Evolutionary conservation across 2,113 vertebrate genomes (phyloP).

Genomic region (Potamarius usumacintae): DNA sequence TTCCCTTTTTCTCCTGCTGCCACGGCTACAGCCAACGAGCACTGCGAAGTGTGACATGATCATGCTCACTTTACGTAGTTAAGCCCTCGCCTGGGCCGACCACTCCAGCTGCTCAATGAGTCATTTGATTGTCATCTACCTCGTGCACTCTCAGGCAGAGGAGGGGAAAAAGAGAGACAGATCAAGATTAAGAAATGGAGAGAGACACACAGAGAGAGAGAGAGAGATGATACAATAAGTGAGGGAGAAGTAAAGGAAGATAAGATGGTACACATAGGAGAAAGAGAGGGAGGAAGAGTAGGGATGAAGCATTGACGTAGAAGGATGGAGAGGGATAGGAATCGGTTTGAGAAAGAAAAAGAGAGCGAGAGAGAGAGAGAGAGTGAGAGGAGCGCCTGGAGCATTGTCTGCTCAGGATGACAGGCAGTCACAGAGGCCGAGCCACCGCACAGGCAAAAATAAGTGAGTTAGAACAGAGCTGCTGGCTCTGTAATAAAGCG

Average conservation of each 20-base stretch:
- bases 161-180: constrained; percentile 23
- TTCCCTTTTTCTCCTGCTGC: constrained; percentile 73
- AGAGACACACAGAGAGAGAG: constrained; percentile 23
- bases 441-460: constrained; percentile 84
- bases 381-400: constrained; percentile 71
- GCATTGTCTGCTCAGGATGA: constrained; percentile 88
- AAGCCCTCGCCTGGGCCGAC: constrained; percentile 81
- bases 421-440: constrained; percentile 86
- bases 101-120: constrained; percentile 79
- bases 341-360: constrained; percentile 37
- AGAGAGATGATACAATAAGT: constrained; percentile 8
- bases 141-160: constrained; percentile 67
- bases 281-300: constrained; percentile 22
- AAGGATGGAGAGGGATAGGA: constrained; percentile 48
- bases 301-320: constrained; percentile 18
- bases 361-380: constrained; percentile 20
- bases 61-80: constrained; percentile 82
- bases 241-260: constrained; percentile 20
- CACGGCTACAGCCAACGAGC: constrained; percentile 75
- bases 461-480: constrained; percentile 97
- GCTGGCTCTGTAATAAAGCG: constrained; percentile 99
- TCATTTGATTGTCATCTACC: constrained; percentile 89
- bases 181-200: constrained; percentile 35
- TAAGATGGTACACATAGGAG: constrained; percentile 8
- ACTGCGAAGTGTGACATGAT: constrained; percentile 84